These are phyloP conservation scores for Neotragus pygmaeus DNA, from an alignment of 2,113 vertebrate species.

Conservation along the genomic window DNA sequence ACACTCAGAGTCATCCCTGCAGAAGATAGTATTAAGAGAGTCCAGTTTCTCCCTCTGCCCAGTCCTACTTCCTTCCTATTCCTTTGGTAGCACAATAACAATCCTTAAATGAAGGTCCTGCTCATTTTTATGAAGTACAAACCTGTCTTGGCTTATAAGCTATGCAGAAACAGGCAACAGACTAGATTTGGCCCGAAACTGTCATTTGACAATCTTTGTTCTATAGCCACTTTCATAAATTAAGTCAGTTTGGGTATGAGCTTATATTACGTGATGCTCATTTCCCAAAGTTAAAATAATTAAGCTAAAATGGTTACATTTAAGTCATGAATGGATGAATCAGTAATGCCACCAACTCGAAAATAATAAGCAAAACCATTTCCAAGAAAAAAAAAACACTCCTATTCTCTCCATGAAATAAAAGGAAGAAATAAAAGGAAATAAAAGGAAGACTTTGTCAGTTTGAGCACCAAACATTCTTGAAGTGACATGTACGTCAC, in stretches of 20 bases:
- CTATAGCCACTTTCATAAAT: neutral
- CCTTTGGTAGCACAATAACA: neutral
- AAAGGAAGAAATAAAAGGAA: slow-evolving; percentile 22
- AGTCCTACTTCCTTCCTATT: neutral
- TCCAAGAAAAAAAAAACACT: neutral
- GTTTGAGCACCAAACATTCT: neutral
- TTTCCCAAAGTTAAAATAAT: neutral
- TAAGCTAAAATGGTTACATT: neutral
- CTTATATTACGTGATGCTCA: neutral
- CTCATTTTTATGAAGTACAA: neutral
- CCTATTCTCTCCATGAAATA: neutral
- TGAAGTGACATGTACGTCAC: neutral
- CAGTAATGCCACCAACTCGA: neutral
- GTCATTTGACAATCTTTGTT: neutral
- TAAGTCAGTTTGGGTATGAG: neutral
- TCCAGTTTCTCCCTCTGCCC: neutral
- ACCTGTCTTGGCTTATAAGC: neutral
- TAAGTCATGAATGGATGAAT: neutral
- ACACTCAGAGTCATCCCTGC: neutral
- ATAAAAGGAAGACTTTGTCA: neutral
- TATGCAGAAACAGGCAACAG: neutral
- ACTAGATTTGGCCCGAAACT: neutral
- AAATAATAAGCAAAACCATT: neutral
- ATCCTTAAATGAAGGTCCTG: neutral
- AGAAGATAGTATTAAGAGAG: neutral